phyloP scores from a whole-genome alignment of 2,113 vertebrate species.

The Jacana jacana region DNA sequence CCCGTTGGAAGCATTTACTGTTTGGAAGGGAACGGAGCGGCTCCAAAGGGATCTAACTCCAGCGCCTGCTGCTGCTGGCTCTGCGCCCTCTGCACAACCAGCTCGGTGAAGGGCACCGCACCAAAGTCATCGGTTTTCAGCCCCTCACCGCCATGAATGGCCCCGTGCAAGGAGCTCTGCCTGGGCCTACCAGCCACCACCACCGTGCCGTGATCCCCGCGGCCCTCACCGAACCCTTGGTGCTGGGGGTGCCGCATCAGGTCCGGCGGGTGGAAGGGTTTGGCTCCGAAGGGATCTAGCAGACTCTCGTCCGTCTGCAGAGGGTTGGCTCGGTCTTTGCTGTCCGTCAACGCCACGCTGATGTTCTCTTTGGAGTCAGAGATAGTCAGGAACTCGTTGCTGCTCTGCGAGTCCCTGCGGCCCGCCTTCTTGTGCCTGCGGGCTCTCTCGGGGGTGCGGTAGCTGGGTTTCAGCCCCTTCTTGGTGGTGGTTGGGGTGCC shows the following conservation, averaged over 20 bases:
- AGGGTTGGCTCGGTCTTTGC: conserved; percentile 78
- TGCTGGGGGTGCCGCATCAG: conserved; percentile 77
- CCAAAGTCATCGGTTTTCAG: conserved; percentile 92
- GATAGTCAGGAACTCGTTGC: conserved; percentile 91
- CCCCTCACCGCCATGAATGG: conserved; percentile 66
- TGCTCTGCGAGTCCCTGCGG: conserved; percentile 94
- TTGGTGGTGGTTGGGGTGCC: conserved; percentile 84
- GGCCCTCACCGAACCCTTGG: conserved; percentile 76
- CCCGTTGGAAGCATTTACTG: conserved; percentile 74
- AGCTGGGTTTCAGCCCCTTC: conserved; percentile 84
- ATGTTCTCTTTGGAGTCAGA: conserved; percentile 98
- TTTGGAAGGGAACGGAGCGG: conserved; percentile 94
- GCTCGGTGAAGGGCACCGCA: conserved; percentile 91
- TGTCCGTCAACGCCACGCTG: conserved; percentile 79
- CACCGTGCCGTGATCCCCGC: conserved; percentile 70
- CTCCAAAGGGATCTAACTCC: conserved; percentile 96
- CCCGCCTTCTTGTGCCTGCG: conserved; percentile 88
- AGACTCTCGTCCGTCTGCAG: conserved; percentile 79
- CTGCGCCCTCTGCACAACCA: conserved; percentile 77
- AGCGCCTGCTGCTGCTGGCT: conserved; percentile 71
- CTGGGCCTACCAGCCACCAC: conserved; percentile 74
- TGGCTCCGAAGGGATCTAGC: conserved; percentile 91
- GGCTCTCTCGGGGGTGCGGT: conserved; percentile 89
- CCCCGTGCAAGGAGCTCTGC: conserved; percentile 74
- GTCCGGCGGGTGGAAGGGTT: conserved; percentile 89